Evolutionary conservation across 2,113 vertebrate genomes (phyloP).

Genomic region (Nicator chloris): DNA sequence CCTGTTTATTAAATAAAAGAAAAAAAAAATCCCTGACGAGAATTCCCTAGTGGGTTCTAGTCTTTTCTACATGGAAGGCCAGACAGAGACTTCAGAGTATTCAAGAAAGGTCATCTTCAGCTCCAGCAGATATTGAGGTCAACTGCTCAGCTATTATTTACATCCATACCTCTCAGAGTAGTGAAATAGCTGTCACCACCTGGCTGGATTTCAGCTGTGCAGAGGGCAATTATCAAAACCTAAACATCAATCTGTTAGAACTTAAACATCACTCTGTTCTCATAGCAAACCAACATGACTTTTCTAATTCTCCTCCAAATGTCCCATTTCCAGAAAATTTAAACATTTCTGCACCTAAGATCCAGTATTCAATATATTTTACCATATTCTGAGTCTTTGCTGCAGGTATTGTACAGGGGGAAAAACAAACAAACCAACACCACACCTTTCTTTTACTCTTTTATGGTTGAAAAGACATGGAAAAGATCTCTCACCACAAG

Average conservation of each 20-base stretch:
- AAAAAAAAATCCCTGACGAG: neutral
- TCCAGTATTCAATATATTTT: neutral
- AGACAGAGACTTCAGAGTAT: neutral
- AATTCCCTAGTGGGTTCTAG: neutral
- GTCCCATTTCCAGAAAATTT: neutral
- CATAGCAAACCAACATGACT: neutral
- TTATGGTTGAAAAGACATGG: neutral
- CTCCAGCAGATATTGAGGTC: neutral
- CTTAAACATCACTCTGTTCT: neutral
- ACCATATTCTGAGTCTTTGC: neutral
- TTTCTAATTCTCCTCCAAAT: neutral
- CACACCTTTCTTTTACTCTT: neutral
- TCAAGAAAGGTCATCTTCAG: neutral
- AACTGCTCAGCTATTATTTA: neutral
- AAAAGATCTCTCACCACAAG: conserved; percentile 8
- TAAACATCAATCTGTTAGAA: neutral
- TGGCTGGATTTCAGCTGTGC: neutral
- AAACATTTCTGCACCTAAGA: neutral
- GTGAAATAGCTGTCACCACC: neutral
- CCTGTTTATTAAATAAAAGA: neutral
- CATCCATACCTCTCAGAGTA: neutral
- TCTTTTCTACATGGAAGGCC: neutral
- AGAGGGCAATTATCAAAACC: neutral
- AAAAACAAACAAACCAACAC: neutral
- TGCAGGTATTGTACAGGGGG: neutral